Evolutionary conservation across 1,140 invertebrate species (phyloP).

Genomic region (Tenebrio molitor): DNA sequence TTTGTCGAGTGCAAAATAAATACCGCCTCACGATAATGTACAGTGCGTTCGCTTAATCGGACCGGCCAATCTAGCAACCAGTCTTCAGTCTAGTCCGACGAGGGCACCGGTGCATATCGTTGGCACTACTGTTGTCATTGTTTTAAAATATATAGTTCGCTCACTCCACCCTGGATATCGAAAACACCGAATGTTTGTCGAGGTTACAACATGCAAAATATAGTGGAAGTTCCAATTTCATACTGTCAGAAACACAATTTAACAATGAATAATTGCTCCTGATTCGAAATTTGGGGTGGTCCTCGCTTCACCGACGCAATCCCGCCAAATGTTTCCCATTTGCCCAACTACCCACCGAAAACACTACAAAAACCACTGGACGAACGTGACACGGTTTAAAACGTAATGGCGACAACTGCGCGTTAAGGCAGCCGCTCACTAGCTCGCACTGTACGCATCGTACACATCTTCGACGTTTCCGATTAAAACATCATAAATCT

Average conservation of each 20-base stretch:
- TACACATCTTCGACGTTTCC: too few relatives aligned
- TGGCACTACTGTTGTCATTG: too few relatives aligned
- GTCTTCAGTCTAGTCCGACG: too few relatives aligned
- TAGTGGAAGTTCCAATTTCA: constrained; percentile 39
- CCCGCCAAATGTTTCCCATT: constrained; percentile 21
- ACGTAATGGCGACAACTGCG: constrained; percentile 5
- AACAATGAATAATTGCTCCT: constrained; percentile 39
- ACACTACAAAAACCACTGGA: neutral
- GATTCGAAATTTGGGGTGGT: constrained; percentile 21
- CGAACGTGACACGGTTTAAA: neutral
- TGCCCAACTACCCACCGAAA: neutral
- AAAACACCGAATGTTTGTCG: constrained; percentile 16
- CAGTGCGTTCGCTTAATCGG: too few relatives aligned
- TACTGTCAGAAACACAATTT: constrained; percentile 40
- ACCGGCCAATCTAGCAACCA: too few relatives aligned
- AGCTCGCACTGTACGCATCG: too few relatives aligned
- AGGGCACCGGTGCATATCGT: too few relatives aligned
- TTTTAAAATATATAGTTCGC: constrained; percentile 10
- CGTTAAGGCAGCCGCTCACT: too few relatives aligned
- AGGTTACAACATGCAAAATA: constrained; percentile 30
- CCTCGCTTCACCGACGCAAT: constrained; percentile 13
- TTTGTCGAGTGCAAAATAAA: too few relatives aligned
- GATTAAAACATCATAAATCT: too few relatives aligned
- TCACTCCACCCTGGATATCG: neutral
- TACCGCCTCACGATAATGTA: too few relatives aligned